These are phyloP conservation scores for Lepidostoma basale DNA, from an alignment of 1,140 invertebrate species.

Conservation along the genomic window DNA sequence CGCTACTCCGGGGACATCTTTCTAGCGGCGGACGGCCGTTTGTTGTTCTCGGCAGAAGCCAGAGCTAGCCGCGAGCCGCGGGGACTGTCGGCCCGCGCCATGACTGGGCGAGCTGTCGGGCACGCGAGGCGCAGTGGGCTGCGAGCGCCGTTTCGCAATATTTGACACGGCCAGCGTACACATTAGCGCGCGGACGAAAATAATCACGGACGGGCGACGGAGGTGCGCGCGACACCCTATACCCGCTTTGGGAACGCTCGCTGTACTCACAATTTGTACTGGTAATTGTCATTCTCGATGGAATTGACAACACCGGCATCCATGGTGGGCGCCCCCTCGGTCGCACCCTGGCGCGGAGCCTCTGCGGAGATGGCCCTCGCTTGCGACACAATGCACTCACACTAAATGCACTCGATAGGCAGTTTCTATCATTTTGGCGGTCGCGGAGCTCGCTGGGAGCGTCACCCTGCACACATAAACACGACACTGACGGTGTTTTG, in stretches of 20 bases:
- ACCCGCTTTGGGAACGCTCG: slow-evolving; percentile 21
- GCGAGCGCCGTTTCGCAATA: slow-evolving; percentile 49
- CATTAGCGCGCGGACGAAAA: slow-evolving; percentile 38
- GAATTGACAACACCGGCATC: slow-evolving; percentile 40
- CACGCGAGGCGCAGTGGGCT: no score
- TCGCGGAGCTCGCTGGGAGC: slow-evolving; percentile 57
- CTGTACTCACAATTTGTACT: slow-evolving; percentile 40
- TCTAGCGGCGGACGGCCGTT: slow-evolving; percentile 8
- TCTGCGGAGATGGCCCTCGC: slow-evolving; percentile 15
- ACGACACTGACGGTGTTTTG: slow-evolving; percentile 61
- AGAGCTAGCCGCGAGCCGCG: neutral
- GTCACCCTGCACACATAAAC: slow-evolving; percentile 59
- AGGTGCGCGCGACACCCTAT: slow-evolving; percentile 33
- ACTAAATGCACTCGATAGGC: slow-evolving; percentile 55
- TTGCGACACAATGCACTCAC: slow-evolving; percentile 56
- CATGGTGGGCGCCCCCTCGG: slow-evolving; percentile 25
- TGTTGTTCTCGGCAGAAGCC: slow-evolving; percentile 19
- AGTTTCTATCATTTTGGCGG: slow-evolving; percentile 59
- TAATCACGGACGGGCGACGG: slow-evolving; percentile 31
- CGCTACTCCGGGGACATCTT: slow-evolving; percentile 19
- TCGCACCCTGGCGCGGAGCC: slow-evolving; percentile 28
- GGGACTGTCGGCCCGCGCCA: no score
- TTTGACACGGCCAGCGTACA: slow-evolving; percentile 35
- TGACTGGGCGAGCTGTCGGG: slow-evolving; percentile 45
- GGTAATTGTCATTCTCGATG: slow-evolving; percentile 41